Percentiles rank a stretch among this genome's conserved stretches.
Evolutionary conservation across 1,140 invertebrate genomes (phyloP).

Genomic region (Venturia canescens): DNA sequence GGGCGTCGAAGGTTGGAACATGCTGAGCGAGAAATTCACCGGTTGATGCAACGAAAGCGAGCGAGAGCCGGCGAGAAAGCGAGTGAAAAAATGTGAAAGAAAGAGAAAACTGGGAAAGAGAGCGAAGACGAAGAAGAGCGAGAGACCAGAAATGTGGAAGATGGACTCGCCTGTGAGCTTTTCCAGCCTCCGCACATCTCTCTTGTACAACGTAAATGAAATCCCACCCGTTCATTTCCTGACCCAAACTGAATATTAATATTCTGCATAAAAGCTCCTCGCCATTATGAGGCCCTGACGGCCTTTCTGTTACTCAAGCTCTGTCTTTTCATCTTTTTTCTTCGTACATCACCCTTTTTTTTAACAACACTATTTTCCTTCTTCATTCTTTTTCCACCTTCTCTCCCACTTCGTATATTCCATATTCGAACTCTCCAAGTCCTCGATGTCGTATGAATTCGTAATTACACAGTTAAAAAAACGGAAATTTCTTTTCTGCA

Average conservation of each 20-base stretch:
- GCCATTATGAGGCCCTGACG: constrained; percentile 22
- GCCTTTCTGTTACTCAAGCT: neutral
- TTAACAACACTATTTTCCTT: neutral
- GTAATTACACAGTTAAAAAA: too few species aligned
- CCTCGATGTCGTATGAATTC: too few species aligned
- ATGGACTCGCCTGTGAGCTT: neutral
- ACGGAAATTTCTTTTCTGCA: too few species aligned
- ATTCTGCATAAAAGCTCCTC: constrained; percentile 28
- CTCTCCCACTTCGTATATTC: too few species aligned
- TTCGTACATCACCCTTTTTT: neutral
- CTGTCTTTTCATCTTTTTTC: neutral
- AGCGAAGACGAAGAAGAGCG: neutral
- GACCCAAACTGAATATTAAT: constrained; percentile 43
- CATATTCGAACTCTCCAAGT: too few species aligned
- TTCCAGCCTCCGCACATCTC: neutral
- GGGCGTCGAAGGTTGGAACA: neutral
- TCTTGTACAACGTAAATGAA: constrained; percentile 40
- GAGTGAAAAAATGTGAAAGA: neutral
- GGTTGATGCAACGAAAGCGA: neutral
- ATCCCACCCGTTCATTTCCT: constrained; percentile 43
- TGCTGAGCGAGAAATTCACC: neutral
- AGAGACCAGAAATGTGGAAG: neutral
- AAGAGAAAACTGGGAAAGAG: neutral
- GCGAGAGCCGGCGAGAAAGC: neutral
- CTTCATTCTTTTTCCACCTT: neutral